Evolutionary conservation across 2,888 invertebrate genomes (phyloP), one percentile per base, ranked within the genome.

Genomic region (Melanostoma scalare): DNA sequence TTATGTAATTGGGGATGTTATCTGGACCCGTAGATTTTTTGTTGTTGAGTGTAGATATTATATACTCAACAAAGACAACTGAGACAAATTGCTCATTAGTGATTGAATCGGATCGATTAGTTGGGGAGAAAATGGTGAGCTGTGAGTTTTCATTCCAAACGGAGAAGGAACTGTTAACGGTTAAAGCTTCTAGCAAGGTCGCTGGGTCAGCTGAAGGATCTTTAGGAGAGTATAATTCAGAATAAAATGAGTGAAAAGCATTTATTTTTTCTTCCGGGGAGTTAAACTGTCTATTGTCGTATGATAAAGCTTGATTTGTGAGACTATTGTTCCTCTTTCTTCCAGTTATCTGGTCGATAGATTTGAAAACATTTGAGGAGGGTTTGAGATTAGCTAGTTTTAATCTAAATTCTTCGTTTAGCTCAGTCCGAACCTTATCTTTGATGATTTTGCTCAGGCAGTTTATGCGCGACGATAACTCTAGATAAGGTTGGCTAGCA

Each of bases 391-490:
- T 65, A 2, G 31, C 52, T 4, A 65, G n/a, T 3, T 65, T 52
- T 2, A 1, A 20, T 40, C 52, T 52, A 1, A 63, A 52, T 5
- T 50, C 30, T 20, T 63, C 40, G 4, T 63, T 63, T 2, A 31
- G 1, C 20, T 63, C 63, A 20, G 4, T 20, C 1, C 50, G 50
- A 2, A 50, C 50, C 6, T 50, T 50, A 3, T 46, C 35, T 35
- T 61, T 48, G 3, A 61, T 61, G 3, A 61, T 35, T 36, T 61
- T 61, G 10, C 48, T 61, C 2, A 61, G n/a, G 44, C 61, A 48
- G 5, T 36, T 36, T 30, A 61, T 61, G 2, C 3, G 4, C 3
- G 61, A 4, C 2, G 61, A 61, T 3, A 61, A 8, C 3, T 61
- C 36, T 10, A 4, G 2, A 48, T 61, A 61, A 0, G 3, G 3